phyloP scores from a whole-genome alignment of 92 coral and sea anemone genomes.

The Epizoanthus scotinus region DNA sequence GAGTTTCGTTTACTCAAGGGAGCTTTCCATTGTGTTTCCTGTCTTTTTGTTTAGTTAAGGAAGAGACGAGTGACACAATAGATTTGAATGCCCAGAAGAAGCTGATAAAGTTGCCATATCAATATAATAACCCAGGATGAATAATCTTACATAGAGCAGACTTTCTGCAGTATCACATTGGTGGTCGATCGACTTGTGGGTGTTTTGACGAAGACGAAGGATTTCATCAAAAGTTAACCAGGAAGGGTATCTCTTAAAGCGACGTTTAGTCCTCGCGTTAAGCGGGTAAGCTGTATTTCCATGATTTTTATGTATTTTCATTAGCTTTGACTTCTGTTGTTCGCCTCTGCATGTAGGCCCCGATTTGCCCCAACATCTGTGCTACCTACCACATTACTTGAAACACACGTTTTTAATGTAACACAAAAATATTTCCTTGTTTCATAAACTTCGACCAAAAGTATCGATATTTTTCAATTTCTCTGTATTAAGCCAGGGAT shows the following conservation, averaged over 20 bases:
- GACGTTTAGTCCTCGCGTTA: background rate
- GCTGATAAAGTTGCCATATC: background rate
- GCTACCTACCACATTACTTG: no score
- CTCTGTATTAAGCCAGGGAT: no score
- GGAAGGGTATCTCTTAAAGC: background rate
- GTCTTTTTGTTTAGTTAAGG: slow-evolving; percentile 34
- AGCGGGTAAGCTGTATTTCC: background rate
- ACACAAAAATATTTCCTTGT: background rate
- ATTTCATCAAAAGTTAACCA: background rate
- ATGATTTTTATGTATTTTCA: background rate
- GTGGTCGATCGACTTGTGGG: background rate
- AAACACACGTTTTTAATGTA: no score
- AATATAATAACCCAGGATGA: background rate
- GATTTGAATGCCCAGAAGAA: background rate
- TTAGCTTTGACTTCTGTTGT: background rate
- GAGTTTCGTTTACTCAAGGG: slow-evolving; percentile 30
- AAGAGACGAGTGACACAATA: slow-evolving; percentile 11
- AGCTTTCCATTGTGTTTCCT: background rate
- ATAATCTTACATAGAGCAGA: background rate
- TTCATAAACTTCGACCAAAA: background rate
- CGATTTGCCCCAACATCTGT: no score
- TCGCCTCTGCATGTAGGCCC: no score
- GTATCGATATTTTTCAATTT: background rate
- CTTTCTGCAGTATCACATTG: background rate
- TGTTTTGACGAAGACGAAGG: background rate